Base-by-base conservation (phyloP, 2,888 invertebrate genomes). In the Pseudanteris insignis region DNA sequence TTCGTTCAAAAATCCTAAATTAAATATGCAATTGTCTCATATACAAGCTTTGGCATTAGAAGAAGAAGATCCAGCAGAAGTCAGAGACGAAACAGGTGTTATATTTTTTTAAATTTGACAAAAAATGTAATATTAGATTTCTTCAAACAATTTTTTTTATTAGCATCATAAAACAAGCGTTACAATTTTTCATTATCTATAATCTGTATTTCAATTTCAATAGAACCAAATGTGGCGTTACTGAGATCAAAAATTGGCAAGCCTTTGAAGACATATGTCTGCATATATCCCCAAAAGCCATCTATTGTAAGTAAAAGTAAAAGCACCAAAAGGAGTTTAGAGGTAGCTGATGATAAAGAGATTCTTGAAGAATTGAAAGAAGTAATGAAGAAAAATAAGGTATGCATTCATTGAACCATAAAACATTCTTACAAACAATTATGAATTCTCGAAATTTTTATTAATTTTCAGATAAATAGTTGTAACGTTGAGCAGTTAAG, bases 11-110 rank as follows among this genome's bases (percentile, higher is more conserved):
- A 67, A 65, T 60, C 68, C 65, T 11, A 67, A 66, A 41, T 8
- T 67, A 0, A 40, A 59, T 32, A 48, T 43, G 7, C 48, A 46
- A 37, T 41, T 67, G 32, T 60, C 66, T n/a, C 63, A 66, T 8
- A 46, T 70, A n/a, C 65, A 68, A 57, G 68, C 69, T 25, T 37
- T 66, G n/a, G 68, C 67, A 21, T 48, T 70, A 6, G 66, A 46
- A 33, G 51, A 58, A 28, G 58, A 58, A 18, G 25, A 25, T 4
- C 58, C 58, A 15, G n/a, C 8, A 6, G 3, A 24, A 3, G 2
- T 51, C 1, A 9, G 10, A n/a, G 58, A 58, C 26, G 34, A 50
- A 15, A 51, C 58, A 14, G 28, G 58, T 58, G 38, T 9, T 36
- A 10, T 5, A 26, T 9, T 38, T 26, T 38, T 13, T n/a, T 2